These are phyloP conservation scores for Aptenodytes patagonicus DNA, from an alignment of 2,113 vertebrate genomes.

Conservation along the genomic window DNA sequence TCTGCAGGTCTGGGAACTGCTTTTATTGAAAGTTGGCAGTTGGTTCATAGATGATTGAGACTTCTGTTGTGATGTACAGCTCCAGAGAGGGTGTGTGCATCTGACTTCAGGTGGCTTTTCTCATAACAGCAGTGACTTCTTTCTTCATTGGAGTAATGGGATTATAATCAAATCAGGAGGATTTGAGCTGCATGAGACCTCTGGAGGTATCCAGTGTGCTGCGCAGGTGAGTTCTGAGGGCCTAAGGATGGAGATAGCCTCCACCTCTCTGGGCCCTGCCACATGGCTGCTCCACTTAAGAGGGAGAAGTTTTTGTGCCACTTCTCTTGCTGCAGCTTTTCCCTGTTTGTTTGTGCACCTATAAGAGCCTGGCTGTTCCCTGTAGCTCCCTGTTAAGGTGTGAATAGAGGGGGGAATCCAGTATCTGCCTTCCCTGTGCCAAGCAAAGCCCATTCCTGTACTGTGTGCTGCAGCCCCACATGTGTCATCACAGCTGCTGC, in stretches of 20 bases:
- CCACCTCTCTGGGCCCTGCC: background rate
- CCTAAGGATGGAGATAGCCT: background rate
- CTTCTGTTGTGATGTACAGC: background rate
- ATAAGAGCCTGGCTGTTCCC: background rate
- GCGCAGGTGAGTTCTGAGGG: background rate
- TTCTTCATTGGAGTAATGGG: background rate
- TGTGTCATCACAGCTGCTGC: background rate
- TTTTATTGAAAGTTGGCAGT: background rate
- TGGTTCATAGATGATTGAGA: background rate
- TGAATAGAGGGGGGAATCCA: background rate
- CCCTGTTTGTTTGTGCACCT: background rate
- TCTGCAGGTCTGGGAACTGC: background rate
- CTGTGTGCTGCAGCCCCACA: background rate
- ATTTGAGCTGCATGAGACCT: background rate
- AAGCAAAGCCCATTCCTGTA: background rate
- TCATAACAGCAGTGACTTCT: background rate
- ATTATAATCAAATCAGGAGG: background rate
- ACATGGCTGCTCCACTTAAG: accelerated
- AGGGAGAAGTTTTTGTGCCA: background rate
- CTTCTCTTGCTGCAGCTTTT: background rate
- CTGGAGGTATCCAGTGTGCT: background rate
- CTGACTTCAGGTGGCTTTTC: background rate
- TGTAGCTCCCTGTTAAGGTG: background rate
- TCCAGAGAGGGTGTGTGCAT: background rate
- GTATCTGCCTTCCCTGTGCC: background rate